phyloP scores from a whole-genome alignment of 2,113 vertebrate genomes.

The Grallaria varia region DNA sequence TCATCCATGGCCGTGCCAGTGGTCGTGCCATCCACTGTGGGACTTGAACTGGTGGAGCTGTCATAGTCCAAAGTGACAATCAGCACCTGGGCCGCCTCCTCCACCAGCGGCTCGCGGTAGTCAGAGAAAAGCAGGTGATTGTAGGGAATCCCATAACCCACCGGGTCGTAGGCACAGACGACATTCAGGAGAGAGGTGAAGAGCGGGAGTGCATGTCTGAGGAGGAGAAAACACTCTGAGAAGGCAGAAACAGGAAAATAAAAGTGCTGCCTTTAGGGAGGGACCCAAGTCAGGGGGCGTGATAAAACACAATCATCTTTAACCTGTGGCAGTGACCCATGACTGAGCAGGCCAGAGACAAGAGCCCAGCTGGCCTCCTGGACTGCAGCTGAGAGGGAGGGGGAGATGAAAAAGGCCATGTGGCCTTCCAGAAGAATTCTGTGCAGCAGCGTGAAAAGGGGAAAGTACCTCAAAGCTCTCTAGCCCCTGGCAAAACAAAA shows the following conservation, averaged over 20 bases:
- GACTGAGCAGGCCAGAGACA: neutral
- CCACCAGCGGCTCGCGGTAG: constrained; percentile 94
- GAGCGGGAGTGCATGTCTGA: constrained; percentile 92
- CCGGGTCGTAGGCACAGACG: constrained; percentile 94
- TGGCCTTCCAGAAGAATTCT: neutral
- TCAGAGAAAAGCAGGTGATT: constrained; percentile 97
- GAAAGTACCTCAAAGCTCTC: neutral
- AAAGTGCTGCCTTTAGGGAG: neutral
- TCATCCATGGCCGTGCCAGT: constrained; percentile 91
- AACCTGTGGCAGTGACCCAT: neutral
- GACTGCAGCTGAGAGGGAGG: neutral
- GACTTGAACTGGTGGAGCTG: constrained; percentile 73
- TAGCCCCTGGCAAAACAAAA: neutral
- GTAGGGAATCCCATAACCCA: constrained; percentile 98
- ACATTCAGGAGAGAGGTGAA: constrained; percentile 96
- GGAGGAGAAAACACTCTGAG: neutral
- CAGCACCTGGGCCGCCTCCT: constrained; percentile 93
- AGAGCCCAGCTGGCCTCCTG: neutral
- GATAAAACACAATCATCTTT: neutral
- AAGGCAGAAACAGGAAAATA: neutral
- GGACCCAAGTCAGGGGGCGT: neutral
- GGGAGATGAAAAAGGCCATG: neutral
- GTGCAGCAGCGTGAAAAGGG: neutral
- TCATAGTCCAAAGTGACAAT: constrained; percentile 95
- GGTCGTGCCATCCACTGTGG: constrained; percentile 81